These are phyloP conservation scores for Peromyscus polionotus DNA, from an alignment of 2,113 vertebrate species.

Conservation along the genomic window DNA sequence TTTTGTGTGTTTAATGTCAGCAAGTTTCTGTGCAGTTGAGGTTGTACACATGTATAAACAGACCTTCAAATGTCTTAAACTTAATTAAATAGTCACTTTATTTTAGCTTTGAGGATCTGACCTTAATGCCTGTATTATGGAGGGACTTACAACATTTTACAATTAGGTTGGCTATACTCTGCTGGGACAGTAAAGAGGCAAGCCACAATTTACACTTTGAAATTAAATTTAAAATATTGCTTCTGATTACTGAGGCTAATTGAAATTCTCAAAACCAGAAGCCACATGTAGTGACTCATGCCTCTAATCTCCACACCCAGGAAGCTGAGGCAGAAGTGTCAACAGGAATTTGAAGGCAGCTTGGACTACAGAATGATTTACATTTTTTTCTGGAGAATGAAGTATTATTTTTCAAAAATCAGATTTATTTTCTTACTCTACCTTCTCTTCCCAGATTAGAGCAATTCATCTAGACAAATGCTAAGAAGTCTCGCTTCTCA, in stretches of 20 bases:
- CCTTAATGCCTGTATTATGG: slow-evolving; percentile 24
- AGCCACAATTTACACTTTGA: slow-evolving; percentile 24
- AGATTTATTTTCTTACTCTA: slow-evolving; percentile 5
- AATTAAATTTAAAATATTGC: slow-evolving; percentile 60
- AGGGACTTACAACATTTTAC: slow-evolving; percentile 26
- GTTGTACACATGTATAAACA: background rate
- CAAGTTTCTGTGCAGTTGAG: background rate
- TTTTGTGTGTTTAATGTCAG: background rate
- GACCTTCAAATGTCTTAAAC: slow-evolving; percentile 2
- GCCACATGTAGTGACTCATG: background rate
- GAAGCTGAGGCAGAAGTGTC: background rate
- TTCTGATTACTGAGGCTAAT: slow-evolving; percentile 62
- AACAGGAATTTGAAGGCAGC: background rate
- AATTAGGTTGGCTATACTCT: slow-evolving; percentile 17
- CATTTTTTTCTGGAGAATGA: background rate
- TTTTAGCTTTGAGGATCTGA: slow-evolving; percentile 20
- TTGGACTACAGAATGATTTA: background rate
- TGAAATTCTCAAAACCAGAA: background rate
- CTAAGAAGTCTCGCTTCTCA: background rate
- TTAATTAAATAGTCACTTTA: background rate
- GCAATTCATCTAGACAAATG: slow-evolving; percentile 13
- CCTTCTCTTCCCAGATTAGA: background rate
- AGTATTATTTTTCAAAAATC: background rate
- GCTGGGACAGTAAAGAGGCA: background rate
- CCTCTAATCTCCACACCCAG: background rate